These are phyloP conservation scores for Flabesymbios commensalis DNA, from an alignment of 2,888 invertebrate species.

Conservation along the genomic window DNA sequence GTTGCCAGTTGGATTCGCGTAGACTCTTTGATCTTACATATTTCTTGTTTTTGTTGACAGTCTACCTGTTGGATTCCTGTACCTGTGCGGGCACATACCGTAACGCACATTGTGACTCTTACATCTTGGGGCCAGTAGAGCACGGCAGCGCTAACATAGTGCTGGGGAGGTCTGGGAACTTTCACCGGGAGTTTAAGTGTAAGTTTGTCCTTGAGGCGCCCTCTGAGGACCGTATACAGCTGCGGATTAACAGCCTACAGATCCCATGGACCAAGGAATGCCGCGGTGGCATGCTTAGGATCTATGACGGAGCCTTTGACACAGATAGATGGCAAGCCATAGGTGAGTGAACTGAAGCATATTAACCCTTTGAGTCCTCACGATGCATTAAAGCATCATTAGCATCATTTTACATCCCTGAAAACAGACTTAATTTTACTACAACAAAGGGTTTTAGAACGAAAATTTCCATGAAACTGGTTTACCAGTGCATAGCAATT, in stretches of 20 bases:
- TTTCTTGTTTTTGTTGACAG: too few species aligned
- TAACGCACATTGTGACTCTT: not conserved
- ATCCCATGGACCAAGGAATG: conserved; percentile 1
- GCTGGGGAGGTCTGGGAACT: not conserved
- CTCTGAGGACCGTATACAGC: not conserved
- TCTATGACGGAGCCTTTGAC: not conserved
- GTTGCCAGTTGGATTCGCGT: too few species aligned
- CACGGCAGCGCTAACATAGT: not conserved
- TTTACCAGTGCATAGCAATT: too few species aligned
- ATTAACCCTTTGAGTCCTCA: too few species aligned
- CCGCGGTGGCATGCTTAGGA: not conserved
- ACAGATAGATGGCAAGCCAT: too few species aligned
- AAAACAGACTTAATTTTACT: too few species aligned
- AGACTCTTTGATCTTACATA: too few species aligned
- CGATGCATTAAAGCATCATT: too few species aligned
- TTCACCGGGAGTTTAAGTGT: conserved; percentile 1
- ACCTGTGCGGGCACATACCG: not conserved
- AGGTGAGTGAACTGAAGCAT: too few species aligned
- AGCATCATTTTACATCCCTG: too few species aligned
- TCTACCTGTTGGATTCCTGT: conserved; percentile 1
- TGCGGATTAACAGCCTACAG: not conserved
- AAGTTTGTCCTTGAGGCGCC: conserved; percentile 1
- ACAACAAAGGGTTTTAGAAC: too few species aligned
- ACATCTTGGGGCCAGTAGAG: not conserved
- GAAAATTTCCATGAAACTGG: too few species aligned